Percentiles rank a stretch among this genome's conserved stretches.
These are phyloP conservation scores for Andrena praecox DNA, from an alignment of 2,888 invertebrate genomes.

Conservation along the genomic window DNA sequence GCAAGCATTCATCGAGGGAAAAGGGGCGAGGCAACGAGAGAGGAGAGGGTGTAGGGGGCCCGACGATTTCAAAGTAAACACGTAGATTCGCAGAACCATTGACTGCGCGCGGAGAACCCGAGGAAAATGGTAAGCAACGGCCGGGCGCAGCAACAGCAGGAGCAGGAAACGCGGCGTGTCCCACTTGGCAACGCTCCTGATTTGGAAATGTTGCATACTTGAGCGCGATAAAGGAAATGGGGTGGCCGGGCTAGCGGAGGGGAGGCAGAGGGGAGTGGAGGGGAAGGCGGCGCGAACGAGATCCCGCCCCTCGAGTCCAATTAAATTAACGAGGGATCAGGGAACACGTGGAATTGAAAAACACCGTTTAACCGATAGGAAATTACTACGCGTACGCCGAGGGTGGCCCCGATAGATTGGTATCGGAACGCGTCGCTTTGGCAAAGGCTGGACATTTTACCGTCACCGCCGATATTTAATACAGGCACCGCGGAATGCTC, in stretches of 20 bases:
- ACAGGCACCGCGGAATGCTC: not conserved
- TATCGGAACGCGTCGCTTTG: constrained; percentile 15
- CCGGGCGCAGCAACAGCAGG: not conserved
- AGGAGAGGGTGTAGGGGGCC: not conserved
- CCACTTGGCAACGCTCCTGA: constrained; percentile 57
- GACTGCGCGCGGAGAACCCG: constrained; percentile 34
- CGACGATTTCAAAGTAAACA: constrained; percentile 34
- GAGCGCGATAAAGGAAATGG: constrained; percentile 45
- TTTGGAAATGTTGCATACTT: constrained; percentile 54
- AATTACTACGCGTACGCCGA: constrained; percentile 29
- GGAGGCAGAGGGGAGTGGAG: not conserved
- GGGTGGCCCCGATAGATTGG: constrained; percentile 15
- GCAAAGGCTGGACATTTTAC: not conserved
- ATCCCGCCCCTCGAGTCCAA: constrained; percentile 35
- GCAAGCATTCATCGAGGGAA: constrained; percentile 5
- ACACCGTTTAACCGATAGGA: constrained; percentile 35
- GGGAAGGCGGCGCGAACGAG: not conserved
- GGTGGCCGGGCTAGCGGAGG: not conserved
- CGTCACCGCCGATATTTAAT: not conserved
- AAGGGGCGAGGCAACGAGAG: not conserved
- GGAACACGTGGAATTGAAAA: constrained; percentile 41
- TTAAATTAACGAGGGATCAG: constrained; percentile 44
- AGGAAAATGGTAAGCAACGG: constrained; percentile 31
- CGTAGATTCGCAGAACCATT: constrained; percentile 27
- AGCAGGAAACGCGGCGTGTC: constrained; percentile 50